These are phyloP conservation scores for Bradysia coprophila DNA, from an alignment of 1,140 invertebrate genomes.

Conservation along the genomic window DNA sequence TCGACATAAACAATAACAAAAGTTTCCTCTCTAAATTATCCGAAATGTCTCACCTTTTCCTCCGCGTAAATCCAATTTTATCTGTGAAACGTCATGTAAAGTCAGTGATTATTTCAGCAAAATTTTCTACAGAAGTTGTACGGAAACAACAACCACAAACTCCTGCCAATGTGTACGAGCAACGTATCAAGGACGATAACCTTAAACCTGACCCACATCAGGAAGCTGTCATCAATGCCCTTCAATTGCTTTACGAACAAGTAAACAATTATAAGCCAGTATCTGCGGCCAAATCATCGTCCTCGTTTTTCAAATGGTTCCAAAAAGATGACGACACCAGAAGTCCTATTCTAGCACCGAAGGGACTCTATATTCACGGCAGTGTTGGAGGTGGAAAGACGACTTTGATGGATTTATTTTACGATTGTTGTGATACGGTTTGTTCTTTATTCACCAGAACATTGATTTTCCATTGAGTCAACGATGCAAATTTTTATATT, in stretches of 20 bases:
- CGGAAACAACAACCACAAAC: no score
- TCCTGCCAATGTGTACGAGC: conserved; percentile 28
- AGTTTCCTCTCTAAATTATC: no score
- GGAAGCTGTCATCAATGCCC: conserved; percentile 36
- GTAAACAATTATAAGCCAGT: conserved; percentile 38
- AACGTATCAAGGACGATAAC: conserved; percentile 39
- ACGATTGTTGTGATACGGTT: conserved; percentile 48
- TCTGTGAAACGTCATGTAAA: no score
- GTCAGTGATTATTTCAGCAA: no score
- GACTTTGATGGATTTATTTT: conserved; percentile 98
- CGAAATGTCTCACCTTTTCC: no score
- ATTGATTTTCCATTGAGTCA: neutral
- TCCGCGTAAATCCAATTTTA: no score
- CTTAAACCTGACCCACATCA: conserved; percentile 51
- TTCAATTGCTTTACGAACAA: conserved; percentile 50
- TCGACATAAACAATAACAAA: no score
- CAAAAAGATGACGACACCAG: conserved; percentile 9
- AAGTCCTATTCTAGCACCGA: conserved; percentile 28
- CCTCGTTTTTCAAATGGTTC: conserved; percentile 25
- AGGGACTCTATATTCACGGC: conserved; percentile 68
- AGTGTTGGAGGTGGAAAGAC: conserved; percentile 91
- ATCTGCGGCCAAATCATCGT: conserved; percentile 16
- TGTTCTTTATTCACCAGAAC: conserved; percentile 8
- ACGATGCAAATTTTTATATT: conserved; percentile 1
- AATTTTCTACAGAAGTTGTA: no score